Evolutionary conservation across 2,888 invertebrate species (phyloP).

Genomic region (Encarsia formosa): DNA sequence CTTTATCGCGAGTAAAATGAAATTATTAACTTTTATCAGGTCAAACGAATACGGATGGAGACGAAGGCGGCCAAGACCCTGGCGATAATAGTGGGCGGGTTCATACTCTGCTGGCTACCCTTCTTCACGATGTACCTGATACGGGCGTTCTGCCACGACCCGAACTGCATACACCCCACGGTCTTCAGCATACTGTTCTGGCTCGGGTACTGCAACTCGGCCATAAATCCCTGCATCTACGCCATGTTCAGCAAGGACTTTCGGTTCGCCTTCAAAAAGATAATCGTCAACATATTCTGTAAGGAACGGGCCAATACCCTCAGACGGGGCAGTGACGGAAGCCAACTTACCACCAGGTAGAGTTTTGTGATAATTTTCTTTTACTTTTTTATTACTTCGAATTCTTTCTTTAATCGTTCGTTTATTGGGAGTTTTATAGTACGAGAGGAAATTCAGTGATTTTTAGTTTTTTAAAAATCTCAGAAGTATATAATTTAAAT

Average conservation of each 20-base stretch:
- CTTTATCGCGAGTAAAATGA: too few relatives aligned
- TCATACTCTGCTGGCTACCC: slow-evolving; percentile 95
- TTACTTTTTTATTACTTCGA: too few relatives aligned
- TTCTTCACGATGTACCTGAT: slow-evolving; percentile 94
- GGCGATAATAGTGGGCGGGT: slow-evolving; percentile 95
- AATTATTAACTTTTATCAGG: too few relatives aligned
- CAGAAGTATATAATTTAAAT: too few relatives aligned
- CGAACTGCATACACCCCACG: slow-evolving; percentile 76
- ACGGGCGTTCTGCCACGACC: slow-evolving; percentile 83
- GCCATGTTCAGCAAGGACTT: slow-evolving; percentile 94
- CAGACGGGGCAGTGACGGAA: slow-evolving; percentile 50
- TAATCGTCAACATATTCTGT: slow-evolving; percentile 83
- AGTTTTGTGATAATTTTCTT: too few relatives aligned
- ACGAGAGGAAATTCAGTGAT: too few relatives aligned
- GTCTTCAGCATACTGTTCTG: slow-evolving; percentile 92
- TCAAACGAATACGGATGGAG: slow-evolving; percentile 89
- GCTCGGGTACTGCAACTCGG: slow-evolving; percentile 96
- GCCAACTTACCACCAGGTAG: slow-evolving; percentile 46
- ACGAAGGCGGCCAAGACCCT: slow-evolving; percentile 96
- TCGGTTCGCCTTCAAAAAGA: slow-evolving; percentile 88
- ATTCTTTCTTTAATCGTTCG: too few relatives aligned
- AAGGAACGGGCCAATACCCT: slow-evolving; percentile 51
- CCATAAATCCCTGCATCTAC: slow-evolving; percentile 92
- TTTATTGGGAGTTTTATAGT: too few relatives aligned
- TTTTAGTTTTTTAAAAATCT: too few relatives aligned